Evolutionary conservation across 2,797 vertebrate genomes (phyloP).

Genomic region (Silurus aristotelis): DNA sequence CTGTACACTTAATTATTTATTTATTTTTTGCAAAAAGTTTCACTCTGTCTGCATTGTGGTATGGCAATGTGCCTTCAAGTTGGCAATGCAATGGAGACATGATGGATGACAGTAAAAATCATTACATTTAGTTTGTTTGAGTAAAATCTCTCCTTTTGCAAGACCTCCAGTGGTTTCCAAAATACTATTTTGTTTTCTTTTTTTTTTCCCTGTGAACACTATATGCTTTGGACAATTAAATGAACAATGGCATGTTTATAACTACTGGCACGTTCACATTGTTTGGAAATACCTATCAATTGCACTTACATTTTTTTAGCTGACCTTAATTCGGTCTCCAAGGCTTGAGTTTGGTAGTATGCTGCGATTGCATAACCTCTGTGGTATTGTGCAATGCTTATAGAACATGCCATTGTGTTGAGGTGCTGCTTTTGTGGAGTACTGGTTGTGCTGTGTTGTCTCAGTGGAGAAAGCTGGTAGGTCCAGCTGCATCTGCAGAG

Average conservation of each 20-base stretch:
- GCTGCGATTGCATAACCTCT: constrained; percentile 10
- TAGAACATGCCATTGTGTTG: constrained; percentile 47
- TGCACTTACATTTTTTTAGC: constrained; percentile 7
- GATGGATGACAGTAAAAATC: constrained; percentile 47
- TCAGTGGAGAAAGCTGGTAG: constrained; percentile 29
- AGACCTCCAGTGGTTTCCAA: constrained; percentile 27
- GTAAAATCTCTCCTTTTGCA: constrained; percentile 7
- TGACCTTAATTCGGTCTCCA: constrained; percentile 40
- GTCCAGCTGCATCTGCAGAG: constrained; percentile 17
- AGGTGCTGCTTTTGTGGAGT: constrained; percentile 25
- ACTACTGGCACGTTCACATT: constrained; percentile 41
- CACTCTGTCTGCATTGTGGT: background rate
- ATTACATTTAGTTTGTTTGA: constrained; percentile 24
- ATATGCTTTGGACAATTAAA: constrained; percentile 6
- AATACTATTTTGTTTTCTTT: background rate
- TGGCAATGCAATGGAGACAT: constrained; percentile 31
- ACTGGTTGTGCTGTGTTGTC: constrained; percentile 10
- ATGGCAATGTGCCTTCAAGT: constrained; percentile 7
- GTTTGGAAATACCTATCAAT: constrained; percentile 23
- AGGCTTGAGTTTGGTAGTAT: constrained; percentile 15
- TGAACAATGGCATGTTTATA: constrained; percentile 29
- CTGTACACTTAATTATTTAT: background rate
- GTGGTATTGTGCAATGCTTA: constrained; percentile 42
- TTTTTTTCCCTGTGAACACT: constrained; percentile 29
- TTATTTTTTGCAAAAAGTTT: background rate